Conservation (phyloP, 2,888 invertebrate genomes). For the Tachina fera region DNA sequence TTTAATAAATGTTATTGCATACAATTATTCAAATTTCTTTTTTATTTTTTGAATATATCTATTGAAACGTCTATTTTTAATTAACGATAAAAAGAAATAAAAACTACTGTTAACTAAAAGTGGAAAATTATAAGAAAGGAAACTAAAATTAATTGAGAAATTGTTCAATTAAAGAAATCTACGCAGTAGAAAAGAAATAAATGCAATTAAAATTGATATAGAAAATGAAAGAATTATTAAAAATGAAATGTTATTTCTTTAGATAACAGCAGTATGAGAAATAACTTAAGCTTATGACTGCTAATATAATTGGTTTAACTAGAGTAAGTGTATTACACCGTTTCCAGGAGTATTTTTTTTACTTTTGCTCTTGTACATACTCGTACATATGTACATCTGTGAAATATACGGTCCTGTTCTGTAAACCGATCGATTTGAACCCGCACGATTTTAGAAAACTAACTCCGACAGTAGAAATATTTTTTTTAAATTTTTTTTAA, state of each 20-base stretch:
- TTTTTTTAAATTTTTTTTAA: no score
- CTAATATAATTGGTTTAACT: constrained; percentile 29
- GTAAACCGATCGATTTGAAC: no score
- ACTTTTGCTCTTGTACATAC: no score
- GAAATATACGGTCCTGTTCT: no score
- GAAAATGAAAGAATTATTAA: constrained; percentile 41
- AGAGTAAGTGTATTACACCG: constrained; percentile 2
- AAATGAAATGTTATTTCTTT: not conserved
- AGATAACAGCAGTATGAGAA: constrained; percentile 19
- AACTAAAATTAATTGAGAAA: constrained; percentile 20
- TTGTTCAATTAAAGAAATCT: constrained; percentile 45
- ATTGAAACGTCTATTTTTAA: not conserved
- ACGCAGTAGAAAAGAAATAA: constrained; percentile 24
- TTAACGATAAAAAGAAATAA: not conserved
- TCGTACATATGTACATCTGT: no score
- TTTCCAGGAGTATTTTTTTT: not conserved
- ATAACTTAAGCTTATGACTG: constrained; percentile 34
- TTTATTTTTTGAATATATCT: not conserved
- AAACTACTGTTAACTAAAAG: not conserved
- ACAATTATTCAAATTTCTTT: not conserved
- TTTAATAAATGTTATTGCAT: no score
- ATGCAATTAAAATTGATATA: constrained; percentile 16
- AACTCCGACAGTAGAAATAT: no score
- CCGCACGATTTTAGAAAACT: no score
- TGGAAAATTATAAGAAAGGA: not conserved